A percentile compares a stretch with the other conserved stretches of the same genome.
These are phyloP conservation scores for Drosophila antonietae DNA, from an alignment of 2,888 invertebrate genomes.

Conservation along the genomic window DNA sequence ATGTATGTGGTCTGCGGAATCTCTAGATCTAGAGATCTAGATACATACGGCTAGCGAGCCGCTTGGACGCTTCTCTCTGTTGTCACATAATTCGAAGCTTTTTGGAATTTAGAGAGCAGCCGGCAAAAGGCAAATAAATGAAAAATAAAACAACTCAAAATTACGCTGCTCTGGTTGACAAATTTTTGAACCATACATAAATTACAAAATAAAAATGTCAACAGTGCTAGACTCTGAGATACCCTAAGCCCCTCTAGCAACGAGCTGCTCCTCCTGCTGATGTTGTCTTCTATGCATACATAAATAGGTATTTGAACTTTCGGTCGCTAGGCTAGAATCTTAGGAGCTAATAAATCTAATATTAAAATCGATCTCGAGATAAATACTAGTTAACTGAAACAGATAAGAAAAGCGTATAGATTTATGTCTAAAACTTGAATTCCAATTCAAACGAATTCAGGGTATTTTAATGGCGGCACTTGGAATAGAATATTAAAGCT, in stretches of 20 bases:
- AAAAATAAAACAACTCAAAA: conserved; percentile 36
- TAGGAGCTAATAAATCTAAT: neutral
- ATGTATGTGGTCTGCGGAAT: conserved; percentile 21
- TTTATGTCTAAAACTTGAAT: neutral
- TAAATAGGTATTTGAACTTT: conserved; percentile 3
- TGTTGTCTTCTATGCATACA: neutral
- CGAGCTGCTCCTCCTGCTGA: neutral
- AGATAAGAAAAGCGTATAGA: neutral
- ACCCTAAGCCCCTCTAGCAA: neutral
- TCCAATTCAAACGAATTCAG: neutral
- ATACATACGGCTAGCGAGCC: conserved; percentile 10
- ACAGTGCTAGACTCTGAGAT: neutral
- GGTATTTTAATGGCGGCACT: neutral
- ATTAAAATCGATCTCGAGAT: neutral
- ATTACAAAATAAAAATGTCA: conserved; percentile 45
- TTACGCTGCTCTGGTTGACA: conserved; percentile 49
- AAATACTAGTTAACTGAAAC: neutral
- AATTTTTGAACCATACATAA: conserved; percentile 64
- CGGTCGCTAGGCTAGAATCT: neutral
- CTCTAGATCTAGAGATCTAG: conserved; percentile 23
- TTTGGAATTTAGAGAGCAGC: conserved; percentile 53
- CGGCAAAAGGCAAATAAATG: conserved; percentile 38
- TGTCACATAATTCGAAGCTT: conserved; percentile 61
- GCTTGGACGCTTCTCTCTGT: conserved; percentile 26
- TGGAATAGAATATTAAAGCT: neutral